These are phyloP conservation scores for Panagrolaimus sp. DNA, from an alignment of 1,140 invertebrate species.

Conservation along the genomic window DNA sequence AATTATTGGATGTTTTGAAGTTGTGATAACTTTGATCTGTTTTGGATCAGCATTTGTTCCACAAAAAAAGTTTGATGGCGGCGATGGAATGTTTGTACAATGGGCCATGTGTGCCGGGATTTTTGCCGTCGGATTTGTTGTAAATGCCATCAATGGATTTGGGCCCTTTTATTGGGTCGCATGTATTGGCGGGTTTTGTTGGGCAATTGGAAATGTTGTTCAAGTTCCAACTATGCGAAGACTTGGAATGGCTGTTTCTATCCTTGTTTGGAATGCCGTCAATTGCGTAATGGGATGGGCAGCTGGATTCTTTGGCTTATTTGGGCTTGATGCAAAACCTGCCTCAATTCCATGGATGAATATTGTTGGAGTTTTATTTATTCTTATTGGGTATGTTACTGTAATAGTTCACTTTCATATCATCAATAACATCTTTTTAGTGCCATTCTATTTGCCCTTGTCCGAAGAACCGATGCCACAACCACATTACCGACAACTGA, in stretches of 20 bases:
- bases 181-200: not conserved
- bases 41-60: slow-evolving; percentile 11
- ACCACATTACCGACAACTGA: not conserved
- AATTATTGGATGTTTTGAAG: not conserved
- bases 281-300: slow-evolving; percentile 39
- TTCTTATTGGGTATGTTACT: slow-evolving; percentile 27
- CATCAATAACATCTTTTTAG: not conserved
- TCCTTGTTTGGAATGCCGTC: slow-evolving; percentile 34
- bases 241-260: slow-evolving; percentile 29
- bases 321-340: slow-evolving; percentile 30
- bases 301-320: slow-evolving; percentile 32
- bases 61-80: slow-evolving; percentile 9
- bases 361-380: slow-evolving; percentile 26
- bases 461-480: not conserved
- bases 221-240: slow-evolving; percentile 26
- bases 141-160: not conserved
- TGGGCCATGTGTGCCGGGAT: slow-evolving; percentile 6
- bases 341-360: slow-evolving; percentile 27
- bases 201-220: slow-evolving; percentile 12
- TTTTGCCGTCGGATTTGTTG: slow-evolving; percentile 3
- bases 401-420: no score
- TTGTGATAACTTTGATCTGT: not conserved
- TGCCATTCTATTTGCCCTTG: not conserved
- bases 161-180: not conserved
- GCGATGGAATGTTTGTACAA: slow-evolving; percentile 7